phyloP scores from a whole-genome alignment of 2,888 invertebrate genomes.

The Brachyopa scutellaris region DNA sequence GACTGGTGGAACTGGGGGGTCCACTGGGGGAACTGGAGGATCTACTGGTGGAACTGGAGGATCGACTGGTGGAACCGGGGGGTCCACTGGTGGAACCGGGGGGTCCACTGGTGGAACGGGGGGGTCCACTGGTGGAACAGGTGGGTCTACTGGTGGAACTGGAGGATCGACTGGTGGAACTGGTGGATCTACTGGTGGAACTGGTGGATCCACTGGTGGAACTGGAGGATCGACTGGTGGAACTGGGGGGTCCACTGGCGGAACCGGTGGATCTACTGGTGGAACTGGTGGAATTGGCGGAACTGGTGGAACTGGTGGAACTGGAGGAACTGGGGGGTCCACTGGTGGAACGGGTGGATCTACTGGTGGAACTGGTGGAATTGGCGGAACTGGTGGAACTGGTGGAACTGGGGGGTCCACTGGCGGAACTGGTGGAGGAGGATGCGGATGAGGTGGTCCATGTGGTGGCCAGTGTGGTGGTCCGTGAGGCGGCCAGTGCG shows the following conservation, averaged over 20 bases:
- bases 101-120: background rate
- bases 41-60: too few relatives aligned
- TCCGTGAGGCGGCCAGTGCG: background rate
- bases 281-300: background rate
- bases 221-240: background rate
- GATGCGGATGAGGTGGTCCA: background rate
- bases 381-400: too few relatives aligned
- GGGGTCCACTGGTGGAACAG: background rate
- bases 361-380: background rate
- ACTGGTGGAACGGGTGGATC: background rate
- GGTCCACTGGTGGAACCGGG: background rate
- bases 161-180: background rate
- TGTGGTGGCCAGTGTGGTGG: background rate
- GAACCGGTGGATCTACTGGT: background rate
- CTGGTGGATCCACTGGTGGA: too few relatives aligned
- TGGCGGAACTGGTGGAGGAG: background rate
- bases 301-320: background rate
- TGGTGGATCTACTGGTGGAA: background rate
- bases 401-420: background rate
- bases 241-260: too few relatives aligned
- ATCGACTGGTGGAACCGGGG: too few relatives aligned
- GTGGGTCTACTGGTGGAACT: background rate
- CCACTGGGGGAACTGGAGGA: background rate
- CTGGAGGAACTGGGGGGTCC: background rate
- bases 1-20: background rate